Evolutionary conservation across 2,888 invertebrate genomes (phyloP), one percentile per base, ranked within the genome.

Genomic region (Drosophila subquinaria): DNA sequence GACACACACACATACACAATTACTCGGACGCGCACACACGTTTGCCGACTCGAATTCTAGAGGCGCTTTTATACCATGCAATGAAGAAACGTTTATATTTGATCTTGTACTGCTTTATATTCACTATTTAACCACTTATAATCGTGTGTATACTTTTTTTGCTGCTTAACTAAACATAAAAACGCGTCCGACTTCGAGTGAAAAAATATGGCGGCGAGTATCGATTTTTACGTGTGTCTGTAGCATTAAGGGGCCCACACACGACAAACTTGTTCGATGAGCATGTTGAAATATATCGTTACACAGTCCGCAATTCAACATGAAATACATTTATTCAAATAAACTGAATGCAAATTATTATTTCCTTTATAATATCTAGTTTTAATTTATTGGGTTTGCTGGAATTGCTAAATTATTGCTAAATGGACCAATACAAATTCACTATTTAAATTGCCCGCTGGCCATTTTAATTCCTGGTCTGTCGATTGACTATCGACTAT

Each of bases 181-280:
- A 79, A 69, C 77, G 88, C 88, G 86, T 81, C 79, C 74, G 68
- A 64, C 60, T 65, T 43, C 61, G 64, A 75, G 81, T 83, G 88
- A 87, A 86, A 88, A 87, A 87, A 87, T 88, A 87, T 87, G 86
- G 86, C 86, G 86, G 87, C 85, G 72, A 72, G 56, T 86, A 86
- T 86, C 84, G 88, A 86, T 86, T 86, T 86, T 86, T 74, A 30
- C 59, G 55, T 62, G 67, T 68, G 74, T 5, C 27, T 59, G 69
- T 63, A 62, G 50, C 38, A 43, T 23, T 50, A 27, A 27, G 27
- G 27, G 0, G 27, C 27, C 27, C 27, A 27, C 27, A 27, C 27
- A 27, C 27, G 27, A 27, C 6, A 27, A 6, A 1, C 27, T 27
- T 6, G 27, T 8, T 27, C 27, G 27, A 27, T 27, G 4, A 4